Percentiles rank a stretch among this genome's conserved stretches.
Conservation (phyloP, 1,140 invertebrate genomes). For the Procambarus virginalis region DNA sequence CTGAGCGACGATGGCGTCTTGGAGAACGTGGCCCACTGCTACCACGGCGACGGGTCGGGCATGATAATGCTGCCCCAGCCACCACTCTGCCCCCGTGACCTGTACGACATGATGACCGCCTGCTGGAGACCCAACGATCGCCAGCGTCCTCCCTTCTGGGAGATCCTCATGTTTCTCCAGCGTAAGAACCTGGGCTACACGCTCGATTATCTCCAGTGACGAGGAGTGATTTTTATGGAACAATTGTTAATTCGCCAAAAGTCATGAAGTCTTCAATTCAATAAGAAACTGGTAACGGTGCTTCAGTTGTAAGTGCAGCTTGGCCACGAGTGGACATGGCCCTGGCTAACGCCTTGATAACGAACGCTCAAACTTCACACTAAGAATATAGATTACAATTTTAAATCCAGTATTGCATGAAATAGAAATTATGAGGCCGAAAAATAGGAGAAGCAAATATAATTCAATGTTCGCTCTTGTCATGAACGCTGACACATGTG, state of each 20-base stretch:
- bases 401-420: too few species aligned
- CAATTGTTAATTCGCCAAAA: background rate
- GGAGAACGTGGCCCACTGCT: slow-evolving; percentile 83
- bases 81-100: slow-evolving; percentile 84
- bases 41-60: slow-evolving; percentile 78
- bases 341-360: background rate
- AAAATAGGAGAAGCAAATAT: too few species aligned
- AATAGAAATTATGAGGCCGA: too few species aligned
- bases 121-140: slow-evolving; percentile 89
- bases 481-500: too few species aligned
- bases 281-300: background rate
- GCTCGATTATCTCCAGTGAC: slow-evolving; percentile 36
- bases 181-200: slow-evolving; percentile 76
- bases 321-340: background rate
- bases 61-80: slow-evolving; percentile 79
- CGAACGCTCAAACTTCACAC: background rate
- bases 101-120: slow-evolving; percentile 91
- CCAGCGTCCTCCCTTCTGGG: slow-evolving; percentile 87
- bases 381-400: background rate
- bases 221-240: background rate
- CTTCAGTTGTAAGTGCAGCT: background rate
- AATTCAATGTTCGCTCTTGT: too few species aligned
- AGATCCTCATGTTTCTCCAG: slow-evolving; percentile 90
- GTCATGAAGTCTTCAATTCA: background rate
- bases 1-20: slow-evolving; percentile 86